phyloP scores from a whole-genome alignment of 1,140 invertebrate species.

The Periplaneta americana region DNA sequence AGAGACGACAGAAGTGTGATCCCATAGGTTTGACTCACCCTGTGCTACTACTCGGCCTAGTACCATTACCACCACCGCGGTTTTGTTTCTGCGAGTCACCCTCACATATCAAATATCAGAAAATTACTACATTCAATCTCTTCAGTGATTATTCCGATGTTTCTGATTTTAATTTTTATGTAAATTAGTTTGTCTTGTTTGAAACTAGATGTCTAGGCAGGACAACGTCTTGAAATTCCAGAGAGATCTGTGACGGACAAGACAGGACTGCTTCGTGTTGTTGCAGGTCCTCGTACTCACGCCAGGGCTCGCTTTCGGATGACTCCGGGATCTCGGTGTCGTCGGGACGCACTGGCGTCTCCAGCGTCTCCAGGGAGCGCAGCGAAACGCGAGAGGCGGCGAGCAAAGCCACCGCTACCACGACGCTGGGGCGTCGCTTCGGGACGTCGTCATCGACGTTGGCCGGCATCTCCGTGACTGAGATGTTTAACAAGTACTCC shows the following conservation, averaged over 20 bases:
- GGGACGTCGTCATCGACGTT: neutral
- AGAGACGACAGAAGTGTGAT: too few relatives aligned
- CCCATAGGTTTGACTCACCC: too few relatives aligned
- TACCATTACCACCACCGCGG: too few relatives aligned
- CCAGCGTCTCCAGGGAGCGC: neutral
- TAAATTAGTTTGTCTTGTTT: neutral
- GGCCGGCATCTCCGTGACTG: slow-evolving; percentile 1
- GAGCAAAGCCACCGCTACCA: neutral
- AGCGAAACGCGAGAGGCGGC: neutral
- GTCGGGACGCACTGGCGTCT: neutral
- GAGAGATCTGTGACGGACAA: neutral
- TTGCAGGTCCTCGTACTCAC: neutral
- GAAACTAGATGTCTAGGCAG: neutral
- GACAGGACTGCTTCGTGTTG: neutral
- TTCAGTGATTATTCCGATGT: too few relatives aligned
- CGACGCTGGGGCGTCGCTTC: neutral
- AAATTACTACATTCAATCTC: too few relatives aligned
- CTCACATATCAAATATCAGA: too few relatives aligned
- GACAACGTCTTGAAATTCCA: neutral
- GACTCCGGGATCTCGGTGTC: slow-evolving; percentile 2
- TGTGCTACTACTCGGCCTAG: too few relatives aligned
- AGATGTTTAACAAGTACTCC: slow-evolving; percentile 8
- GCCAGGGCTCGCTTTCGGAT: slow-evolving; percentile 1
- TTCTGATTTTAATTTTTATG: too few relatives aligned
- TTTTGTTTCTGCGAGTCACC: too few relatives aligned